Conservation (phyloP, 2,797 vertebrate species). For the Natrix natrix region DNA sequence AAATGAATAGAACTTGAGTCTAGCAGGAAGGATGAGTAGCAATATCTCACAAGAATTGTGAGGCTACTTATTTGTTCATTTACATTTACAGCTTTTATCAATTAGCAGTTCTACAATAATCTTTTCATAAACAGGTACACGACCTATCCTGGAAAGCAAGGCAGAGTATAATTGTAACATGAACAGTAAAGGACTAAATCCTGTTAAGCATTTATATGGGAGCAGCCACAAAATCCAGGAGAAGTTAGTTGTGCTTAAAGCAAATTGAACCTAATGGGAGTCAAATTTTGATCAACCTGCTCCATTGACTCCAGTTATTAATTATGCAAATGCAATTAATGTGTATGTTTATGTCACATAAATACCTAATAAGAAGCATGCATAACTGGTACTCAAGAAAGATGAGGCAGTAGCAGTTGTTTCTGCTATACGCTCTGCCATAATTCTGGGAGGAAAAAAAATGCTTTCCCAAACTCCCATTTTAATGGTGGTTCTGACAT, state of each 20-base stretch:
- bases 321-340: background rate
- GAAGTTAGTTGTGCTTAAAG: background rate
- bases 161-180: background rate
- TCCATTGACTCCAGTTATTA: background rate
- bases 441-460: background rate
- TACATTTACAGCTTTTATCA: conserved; percentile 16
- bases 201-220: background rate
- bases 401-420: background rate
- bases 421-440: background rate
- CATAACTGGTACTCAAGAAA: background rate
- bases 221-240: background rate
- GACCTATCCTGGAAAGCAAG: background rate
- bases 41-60: background rate
- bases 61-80: conserved; percentile 10
- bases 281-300: background rate
- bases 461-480: background rate
- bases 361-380: background rate
- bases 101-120: conserved; percentile 2
- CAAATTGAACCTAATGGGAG: background rate
- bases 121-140: conserved; percentile 18
- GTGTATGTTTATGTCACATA: background rate
- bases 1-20: conserved; percentile 25
- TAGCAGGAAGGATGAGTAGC: conserved; percentile 13
- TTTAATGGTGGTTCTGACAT: background rate
- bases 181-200: background rate